Evolutionary conservation across 1,140 invertebrate species (phyloP), one percentile per base, ranked within the genome.

Genomic region (Yoshiicerus persimilis): DNA sequence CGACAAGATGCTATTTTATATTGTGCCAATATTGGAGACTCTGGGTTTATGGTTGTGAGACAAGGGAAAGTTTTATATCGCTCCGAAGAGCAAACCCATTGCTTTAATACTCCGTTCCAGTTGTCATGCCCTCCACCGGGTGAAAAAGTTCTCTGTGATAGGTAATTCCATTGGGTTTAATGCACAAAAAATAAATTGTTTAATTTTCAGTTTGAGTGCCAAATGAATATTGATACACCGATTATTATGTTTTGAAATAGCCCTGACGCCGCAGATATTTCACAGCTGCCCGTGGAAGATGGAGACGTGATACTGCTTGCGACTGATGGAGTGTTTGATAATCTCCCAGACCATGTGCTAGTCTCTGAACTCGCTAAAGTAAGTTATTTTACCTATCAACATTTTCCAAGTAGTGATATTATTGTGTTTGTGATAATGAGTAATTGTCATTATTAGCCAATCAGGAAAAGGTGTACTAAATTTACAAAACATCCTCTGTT

Each of bases 61-160:
- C 94, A 95, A 64, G 96, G 96, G 1, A 94, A 96, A 90, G 95
- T 99, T 20, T 95, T 99, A 27, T 96, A 98, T 92, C 95, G 97
- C 86, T 98, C 97, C 0, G 96, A 97, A 91, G 98, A 99, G 92
- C 98, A 99, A 92, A 97, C 98, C 91, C 98, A 99, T 93, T 99
- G 99, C 92, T 99, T 99, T 92, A 99, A 99, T 93, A 99, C 98
- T 36, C 98, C 98, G 9, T 99, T 98, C 93, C 98, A 99, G 93
- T 94, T 99, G 80, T 97, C 97, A 56, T 93, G 99, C 89, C 96
- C 97, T 70, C 98, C 98, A 25, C 97, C 98, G 5, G 96, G 96
- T 66, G 96, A 97, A 90, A 95, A 96, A 89, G 95, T 95, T 30
- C 95, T 95, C 91, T 97, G 96, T 92, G 97, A 98, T 93, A 97